These are phyloP conservation scores for Clitarchus hookeri DNA, from an alignment of 2,888 invertebrate species.

Conservation along the genomic window DNA sequence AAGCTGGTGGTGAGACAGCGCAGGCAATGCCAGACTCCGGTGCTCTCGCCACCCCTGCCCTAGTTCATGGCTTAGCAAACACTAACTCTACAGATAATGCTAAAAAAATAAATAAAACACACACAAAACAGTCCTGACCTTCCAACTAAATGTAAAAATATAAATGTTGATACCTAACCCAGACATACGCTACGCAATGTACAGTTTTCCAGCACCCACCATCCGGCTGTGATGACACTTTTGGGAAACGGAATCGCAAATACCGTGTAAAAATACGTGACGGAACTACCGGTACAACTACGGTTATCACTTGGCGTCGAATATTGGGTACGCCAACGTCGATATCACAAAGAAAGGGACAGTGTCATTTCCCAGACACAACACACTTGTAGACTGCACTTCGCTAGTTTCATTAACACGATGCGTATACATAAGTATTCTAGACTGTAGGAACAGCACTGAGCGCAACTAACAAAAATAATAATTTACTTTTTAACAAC, in stretches of 20 bases:
- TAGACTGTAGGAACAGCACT: neutral
- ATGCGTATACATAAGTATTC: neutral
- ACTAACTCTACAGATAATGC: neutral
- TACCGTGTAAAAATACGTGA: neutral
- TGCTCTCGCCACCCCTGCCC: neutral
- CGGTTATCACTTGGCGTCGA: neutral
- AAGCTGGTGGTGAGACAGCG: no score
- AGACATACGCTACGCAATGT: neutral
- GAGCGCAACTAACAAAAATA: neutral
- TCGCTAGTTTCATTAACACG: neutral
- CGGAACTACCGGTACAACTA: neutral
- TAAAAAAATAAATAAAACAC: neutral
- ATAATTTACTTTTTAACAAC: neutral
- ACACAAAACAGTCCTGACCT: neutral
- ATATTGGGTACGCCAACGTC: neutral
- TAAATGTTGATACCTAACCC: constrained; percentile 7
- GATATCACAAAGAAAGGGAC: neutral
- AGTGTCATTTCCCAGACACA: neutral
- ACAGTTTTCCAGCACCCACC: neutral
- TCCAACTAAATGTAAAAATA: neutral
- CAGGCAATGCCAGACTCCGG: no score
- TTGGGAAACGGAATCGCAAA: neutral
- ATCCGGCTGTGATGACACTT: neutral
- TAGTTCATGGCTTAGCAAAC: neutral
- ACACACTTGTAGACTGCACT: neutral